Evolutionary conservation across 2,113 vertebrate genomes (phyloP).

Genomic region (Fukomys damarensis): DNA sequence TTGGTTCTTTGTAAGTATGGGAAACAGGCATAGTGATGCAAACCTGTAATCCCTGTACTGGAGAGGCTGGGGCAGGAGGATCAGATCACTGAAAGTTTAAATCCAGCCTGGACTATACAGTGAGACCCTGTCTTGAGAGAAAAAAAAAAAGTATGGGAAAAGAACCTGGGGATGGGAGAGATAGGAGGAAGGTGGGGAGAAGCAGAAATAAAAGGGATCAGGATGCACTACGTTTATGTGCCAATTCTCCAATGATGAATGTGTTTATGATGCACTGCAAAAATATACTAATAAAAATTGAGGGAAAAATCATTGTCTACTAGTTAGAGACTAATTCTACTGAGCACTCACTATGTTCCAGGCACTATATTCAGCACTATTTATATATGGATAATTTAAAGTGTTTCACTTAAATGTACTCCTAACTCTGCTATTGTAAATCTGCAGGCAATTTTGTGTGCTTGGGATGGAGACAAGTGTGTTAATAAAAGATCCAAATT

Average conservation of each 20-base stretch:
- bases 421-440: not conserved
- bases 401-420: not conserved
- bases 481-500: not conserved
- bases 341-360: rapidly evolving
- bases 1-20: not conserved
- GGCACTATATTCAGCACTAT: too few relatives aligned
- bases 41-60: too few relatives aligned
- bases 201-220: not conserved
- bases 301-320: not conserved
- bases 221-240: not conserved
- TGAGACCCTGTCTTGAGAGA: too few relatives aligned
- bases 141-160: not conserved
- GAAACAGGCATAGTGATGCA: too few relatives aligned
- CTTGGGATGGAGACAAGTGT: not conserved
- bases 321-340: not conserved
- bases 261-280: not conserved
- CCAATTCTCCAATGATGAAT: not conserved
- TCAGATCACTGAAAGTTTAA: too few relatives aligned
- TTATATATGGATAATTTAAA: not conserved
- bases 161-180: not conserved
- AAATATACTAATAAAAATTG: not conserved
- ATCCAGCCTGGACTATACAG: too few relatives aligned
- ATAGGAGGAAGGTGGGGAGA: not conserved
- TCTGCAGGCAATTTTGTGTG: not conserved
- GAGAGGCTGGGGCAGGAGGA: too few relatives aligned